Conservation (phyloP, 2,888 invertebrate genomes). For the Cerceris ruficornis region DNA sequence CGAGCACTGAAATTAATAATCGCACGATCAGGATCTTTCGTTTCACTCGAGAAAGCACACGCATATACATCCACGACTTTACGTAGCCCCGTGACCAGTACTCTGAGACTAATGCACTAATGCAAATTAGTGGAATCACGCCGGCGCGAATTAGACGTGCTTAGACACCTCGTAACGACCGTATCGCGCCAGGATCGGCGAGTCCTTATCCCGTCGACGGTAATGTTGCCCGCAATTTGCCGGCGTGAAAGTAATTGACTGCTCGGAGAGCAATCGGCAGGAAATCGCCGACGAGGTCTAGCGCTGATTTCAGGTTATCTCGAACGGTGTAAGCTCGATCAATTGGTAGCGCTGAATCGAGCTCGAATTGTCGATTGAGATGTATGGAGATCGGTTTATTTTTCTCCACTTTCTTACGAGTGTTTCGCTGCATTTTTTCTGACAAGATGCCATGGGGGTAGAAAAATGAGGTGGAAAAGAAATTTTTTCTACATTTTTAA, state of each 20-base stretch:
- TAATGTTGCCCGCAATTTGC: conserved; percentile 37
- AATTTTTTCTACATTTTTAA: not conserved
- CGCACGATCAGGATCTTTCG: conserved; percentile 41
- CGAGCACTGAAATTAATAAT: conserved; percentile 47
- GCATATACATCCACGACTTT: not conserved
- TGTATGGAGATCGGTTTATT: not conserved
- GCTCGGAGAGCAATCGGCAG: conserved; percentile 46
- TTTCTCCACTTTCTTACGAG: not conserved
- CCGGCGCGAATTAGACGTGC: conserved; percentile 56
- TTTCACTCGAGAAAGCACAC: conserved; percentile 17
- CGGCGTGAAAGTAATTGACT: conserved; percentile 54
- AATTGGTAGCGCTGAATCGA: conserved; percentile 34
- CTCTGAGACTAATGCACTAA: conserved; percentile 41
- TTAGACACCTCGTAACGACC: conserved; percentile 55
- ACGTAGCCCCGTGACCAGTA: not conserved
- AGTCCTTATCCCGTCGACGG: conserved; percentile 6
- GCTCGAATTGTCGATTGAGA: conserved; percentile 38
- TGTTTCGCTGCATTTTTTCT: not conserved
- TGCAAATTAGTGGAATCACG: conserved; percentile 62
- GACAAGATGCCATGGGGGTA: not conserved
- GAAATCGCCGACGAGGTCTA: conserved; percentile 26
- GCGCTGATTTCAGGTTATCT: conserved; percentile 44
- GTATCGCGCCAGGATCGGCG: conserved; percentile 45
- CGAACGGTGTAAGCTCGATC: conserved; percentile 20
- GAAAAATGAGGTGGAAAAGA: not conserved